A percentile compares a stretch with the other conserved stretches of the same genome.
These are phyloP conservation scores for Lamprologus callipterus DNA, from an alignment of 2,113 vertebrate species.

Conservation along the genomic window DNA sequence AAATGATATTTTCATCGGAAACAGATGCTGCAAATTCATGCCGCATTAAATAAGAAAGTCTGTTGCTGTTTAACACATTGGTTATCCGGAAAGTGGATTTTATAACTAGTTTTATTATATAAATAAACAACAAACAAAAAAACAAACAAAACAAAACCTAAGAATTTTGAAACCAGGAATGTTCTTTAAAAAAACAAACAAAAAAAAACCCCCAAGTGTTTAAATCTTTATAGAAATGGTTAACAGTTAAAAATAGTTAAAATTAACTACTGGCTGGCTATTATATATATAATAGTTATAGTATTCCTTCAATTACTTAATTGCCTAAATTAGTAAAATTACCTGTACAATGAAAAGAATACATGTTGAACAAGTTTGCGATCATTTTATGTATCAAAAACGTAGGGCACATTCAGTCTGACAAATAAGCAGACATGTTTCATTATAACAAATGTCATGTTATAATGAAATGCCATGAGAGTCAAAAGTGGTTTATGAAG, in stretches of 20 bases:
- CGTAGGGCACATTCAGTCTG: background rate
- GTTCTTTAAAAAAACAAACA: background rate
- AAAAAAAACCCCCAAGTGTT: rapidly evolving
- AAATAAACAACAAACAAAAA: rapidly evolving
- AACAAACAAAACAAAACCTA: background rate
- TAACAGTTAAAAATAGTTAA: background rate
- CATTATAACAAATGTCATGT: background rate
- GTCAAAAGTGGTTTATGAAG: background rate
- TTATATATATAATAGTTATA: background rate
- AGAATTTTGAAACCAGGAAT: background rate
- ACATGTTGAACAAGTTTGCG: background rate
- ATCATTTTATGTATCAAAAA: background rate
- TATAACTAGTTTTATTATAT: background rate
- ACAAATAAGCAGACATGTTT: background rate
- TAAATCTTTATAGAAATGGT: background rate
- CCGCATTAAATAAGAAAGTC: background rate
- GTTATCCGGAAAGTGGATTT: background rate
- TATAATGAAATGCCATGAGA: too few species aligned
- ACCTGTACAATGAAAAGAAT: background rate
- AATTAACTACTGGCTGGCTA: background rate
- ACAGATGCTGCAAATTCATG: background rate
- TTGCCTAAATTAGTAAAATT: background rate
- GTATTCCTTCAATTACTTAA: background rate
- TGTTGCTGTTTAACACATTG: background rate
- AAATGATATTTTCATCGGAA: background rate